Percentiles rank a stretch among this genome's conserved stretches.
These are phyloP conservation scores for Acrobasis suavella DNA, from an alignment of 2,888 invertebrate genomes.

Conservation along the genomic window DNA sequence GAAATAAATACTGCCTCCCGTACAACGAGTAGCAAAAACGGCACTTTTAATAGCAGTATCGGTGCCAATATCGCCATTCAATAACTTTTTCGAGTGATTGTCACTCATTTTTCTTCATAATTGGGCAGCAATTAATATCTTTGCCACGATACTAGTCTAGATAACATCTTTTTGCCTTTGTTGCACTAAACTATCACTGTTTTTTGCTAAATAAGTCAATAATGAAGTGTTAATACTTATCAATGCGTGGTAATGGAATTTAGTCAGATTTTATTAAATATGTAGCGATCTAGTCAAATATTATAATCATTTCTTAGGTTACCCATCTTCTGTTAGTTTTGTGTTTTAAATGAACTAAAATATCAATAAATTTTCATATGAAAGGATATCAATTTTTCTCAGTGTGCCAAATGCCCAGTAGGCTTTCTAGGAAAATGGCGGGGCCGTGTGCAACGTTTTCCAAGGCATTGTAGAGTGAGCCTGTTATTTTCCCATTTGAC, in stretches of 20 bases:
- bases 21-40: conserved; percentile 25
- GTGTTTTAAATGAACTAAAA: too few species aligned
- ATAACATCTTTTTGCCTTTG: conserved; percentile 2
- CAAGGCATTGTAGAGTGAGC: conserved; percentile 74
- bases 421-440: conserved; percentile 73
- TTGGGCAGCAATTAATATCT: conserved; percentile 17
- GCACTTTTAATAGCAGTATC: conserved; percentile 28
- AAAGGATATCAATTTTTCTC: neutral
- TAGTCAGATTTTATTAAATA: too few species aligned
- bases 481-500: conserved; percentile 81
- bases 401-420: conserved; percentile 35
- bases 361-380: neutral
- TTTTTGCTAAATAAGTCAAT: neutral
- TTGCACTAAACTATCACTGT: neutral
- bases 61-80: conserved; percentile 27
- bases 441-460: conserved; percentile 62
- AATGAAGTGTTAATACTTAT: neutral
- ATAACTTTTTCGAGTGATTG: conserved; percentile 6
- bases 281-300: too few species aligned
- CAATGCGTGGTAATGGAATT: too few species aligned
- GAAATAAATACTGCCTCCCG: conserved; percentile 29
- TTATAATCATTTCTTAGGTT: too few species aligned
- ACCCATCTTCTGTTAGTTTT: too few species aligned
- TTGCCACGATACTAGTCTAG: conserved; percentile 10
- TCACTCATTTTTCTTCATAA: conserved; percentile 13